These are phyloP conservation scores for Eleginops maclovinus DNA, from an alignment of 2,113 vertebrate genomes.

Conservation along the genomic window DNA sequence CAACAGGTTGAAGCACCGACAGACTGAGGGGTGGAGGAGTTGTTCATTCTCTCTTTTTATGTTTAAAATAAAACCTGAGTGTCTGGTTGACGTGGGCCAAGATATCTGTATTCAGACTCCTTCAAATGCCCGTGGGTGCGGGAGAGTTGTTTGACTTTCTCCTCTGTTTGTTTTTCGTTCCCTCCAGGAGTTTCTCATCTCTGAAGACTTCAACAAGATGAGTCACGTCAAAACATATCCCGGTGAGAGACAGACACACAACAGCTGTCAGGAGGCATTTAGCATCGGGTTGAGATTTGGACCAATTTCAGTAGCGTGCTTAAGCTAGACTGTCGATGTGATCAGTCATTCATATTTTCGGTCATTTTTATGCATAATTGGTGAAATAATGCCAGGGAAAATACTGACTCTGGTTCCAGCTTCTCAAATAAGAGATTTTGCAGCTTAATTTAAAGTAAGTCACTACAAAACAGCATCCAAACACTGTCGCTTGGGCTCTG, in stretches of 20 bases:
- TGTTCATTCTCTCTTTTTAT: not conserved
- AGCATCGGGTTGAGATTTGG: not conserved
- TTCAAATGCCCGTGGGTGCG: not conserved
- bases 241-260: slow-evolving; percentile 84
- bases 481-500: no score
- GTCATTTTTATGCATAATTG: not conserved
- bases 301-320: no score
- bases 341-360: not conserved
- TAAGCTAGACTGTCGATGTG: no score
- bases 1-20: no score
- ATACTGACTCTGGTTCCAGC: not conserved
- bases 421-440: not conserved
- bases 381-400: not conserved
- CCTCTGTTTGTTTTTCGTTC: slow-evolving; percentile 47
- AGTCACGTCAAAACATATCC: slow-evolving; percentile 97
- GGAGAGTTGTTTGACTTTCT: slow-evolving; percentile 25
- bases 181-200: slow-evolving; percentile 93
- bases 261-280: not conserved
- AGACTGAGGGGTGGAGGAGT: not conserved
- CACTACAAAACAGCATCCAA: no score
- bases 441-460: not conserved
- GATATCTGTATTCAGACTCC: slow-evolving; percentile 26
- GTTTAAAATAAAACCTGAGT: not conserved
- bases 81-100: not conserved
- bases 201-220: slow-evolving; percentile 99